Evolutionary conservation across 2,113 vertebrate species (phyloP).

Genomic region (Macrotus californicus): DNA sequence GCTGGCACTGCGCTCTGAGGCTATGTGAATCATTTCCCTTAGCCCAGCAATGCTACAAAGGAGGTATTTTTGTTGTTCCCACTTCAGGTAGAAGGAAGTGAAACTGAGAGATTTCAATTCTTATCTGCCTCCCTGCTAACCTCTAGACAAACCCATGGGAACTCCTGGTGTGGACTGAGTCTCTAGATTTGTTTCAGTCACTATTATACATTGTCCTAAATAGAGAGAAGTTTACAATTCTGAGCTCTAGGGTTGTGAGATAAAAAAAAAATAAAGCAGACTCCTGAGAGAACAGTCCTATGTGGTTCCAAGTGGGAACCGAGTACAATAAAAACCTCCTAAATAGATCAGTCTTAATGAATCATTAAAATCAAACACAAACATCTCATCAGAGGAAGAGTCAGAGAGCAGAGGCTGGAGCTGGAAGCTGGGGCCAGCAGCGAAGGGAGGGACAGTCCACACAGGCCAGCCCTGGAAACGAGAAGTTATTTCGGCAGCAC

Average conservation of each 20-base stretch:
- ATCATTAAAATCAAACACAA: constrained; percentile 21
- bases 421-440: not conserved
- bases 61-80: not conserved
- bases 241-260: not conserved
- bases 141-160: not conserved
- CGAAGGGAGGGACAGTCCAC: not conserved
- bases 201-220: not conserved
- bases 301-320: not conserved
- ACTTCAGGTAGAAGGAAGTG: not conserved
- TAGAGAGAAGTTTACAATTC: not conserved
- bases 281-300: not conserved
- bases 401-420: not conserved
- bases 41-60: not conserved
- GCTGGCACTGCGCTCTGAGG: not conserved
- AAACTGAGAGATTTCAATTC: not conserved
- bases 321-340: not conserved
- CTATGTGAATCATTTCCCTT: not conserved
- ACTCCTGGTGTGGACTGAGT: not conserved
- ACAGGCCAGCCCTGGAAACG: not conserved
- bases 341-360: not conserved
- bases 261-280: not conserved
- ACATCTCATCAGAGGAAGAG: not conserved
- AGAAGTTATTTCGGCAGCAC: not conserved
- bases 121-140: not conserved
- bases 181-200: not conserved